These are phyloP conservation scores for Lasioglossum leucozonium DNA, from an alignment of 2,888 invertebrate genomes.

Conservation along the genomic window DNA sequence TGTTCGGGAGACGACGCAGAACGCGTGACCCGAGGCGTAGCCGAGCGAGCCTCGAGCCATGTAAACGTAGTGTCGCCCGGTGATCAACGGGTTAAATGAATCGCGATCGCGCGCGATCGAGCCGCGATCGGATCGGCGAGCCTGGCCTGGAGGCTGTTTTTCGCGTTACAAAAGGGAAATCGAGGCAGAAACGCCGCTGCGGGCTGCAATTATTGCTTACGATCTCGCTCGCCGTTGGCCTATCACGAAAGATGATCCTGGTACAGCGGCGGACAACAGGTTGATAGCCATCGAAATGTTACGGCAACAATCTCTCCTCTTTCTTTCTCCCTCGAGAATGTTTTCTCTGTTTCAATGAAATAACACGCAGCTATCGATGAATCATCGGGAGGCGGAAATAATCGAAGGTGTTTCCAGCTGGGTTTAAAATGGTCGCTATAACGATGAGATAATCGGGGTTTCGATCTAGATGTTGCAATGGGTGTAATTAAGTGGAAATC, in stretches of 20 bases:
- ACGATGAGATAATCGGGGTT: neutral
- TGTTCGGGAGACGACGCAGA: constrained; percentile 11
- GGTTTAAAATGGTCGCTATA: neutral
- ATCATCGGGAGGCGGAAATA: constrained; percentile 30
- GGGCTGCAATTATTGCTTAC: constrained; percentile 42
- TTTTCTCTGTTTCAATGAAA: constrained; percentile 23
- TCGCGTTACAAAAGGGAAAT: constrained; percentile 50
- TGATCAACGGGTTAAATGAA: constrained; percentile 47
- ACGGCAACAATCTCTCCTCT: constrained; percentile 22
- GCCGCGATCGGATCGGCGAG: constrained; percentile 20
- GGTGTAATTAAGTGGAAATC: neutral
- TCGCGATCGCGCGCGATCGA: constrained; percentile 30
- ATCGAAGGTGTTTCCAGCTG: neutral
- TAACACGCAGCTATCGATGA: constrained; percentile 19
- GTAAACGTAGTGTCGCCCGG: constrained; percentile 28
- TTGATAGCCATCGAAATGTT: constrained; percentile 36
- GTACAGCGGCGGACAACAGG: neutral
- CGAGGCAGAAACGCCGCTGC: constrained; percentile 28
- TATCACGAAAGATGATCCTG: constrained; percentile 59
- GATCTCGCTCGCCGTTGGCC: constrained; percentile 43
- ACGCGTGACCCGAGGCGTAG: constrained; percentile 28
- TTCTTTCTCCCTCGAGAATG: neutral
- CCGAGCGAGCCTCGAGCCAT: constrained; percentile 38
- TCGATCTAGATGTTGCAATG: neutral
- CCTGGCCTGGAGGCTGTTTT: constrained; percentile 14